Conservation (phyloP, 2,888 invertebrate species). For the Drosophila phalerata region DNA sequence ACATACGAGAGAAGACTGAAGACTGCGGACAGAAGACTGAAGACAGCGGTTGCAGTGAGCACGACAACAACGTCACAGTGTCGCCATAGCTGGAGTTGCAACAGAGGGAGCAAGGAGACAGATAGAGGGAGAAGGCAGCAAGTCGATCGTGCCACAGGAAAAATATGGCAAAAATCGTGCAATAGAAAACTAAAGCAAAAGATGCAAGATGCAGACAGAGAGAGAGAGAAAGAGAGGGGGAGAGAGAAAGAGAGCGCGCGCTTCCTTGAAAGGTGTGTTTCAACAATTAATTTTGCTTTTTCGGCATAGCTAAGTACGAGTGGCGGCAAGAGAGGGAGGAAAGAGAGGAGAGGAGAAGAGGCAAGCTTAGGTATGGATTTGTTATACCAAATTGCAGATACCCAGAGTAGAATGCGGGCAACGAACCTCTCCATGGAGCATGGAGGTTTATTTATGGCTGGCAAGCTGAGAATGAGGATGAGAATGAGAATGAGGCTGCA, state of each 20-base stretch:
- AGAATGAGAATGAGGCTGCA: conserved; percentile 34
- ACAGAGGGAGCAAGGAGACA: not conserved
- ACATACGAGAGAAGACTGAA: conserved; percentile 23
- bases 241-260: conserved; percentile 5
- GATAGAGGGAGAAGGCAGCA: conserved; percentile 22
- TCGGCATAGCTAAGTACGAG: conserved; percentile 49
- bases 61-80: conserved; percentile 61
- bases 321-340: not conserved
- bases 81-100: conserved; percentile 45
- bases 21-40: conserved; percentile 3
- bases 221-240: not conserved
- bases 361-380: conserved; percentile 51
- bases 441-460: conserved; percentile 70
- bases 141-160: conserved; percentile 69
- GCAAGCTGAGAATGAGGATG: conserved; percentile 48
- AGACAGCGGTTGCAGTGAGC: conserved; percentile 28
- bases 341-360: too few species aligned
- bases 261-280: conserved; percentile 81
- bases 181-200: conserved; percentile 70
- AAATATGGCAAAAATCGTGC: conserved; percentile 80
- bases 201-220: not conserved
- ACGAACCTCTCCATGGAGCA: conserved; percentile 34
- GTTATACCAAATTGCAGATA: conserved; percentile 56
- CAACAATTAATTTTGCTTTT: conserved; percentile 80
- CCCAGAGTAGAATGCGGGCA: conserved; percentile 77